Evolutionary conservation across 2,888 invertebrate genomes (phyloP).

Genomic region (Chymomyza amoena): DNA sequence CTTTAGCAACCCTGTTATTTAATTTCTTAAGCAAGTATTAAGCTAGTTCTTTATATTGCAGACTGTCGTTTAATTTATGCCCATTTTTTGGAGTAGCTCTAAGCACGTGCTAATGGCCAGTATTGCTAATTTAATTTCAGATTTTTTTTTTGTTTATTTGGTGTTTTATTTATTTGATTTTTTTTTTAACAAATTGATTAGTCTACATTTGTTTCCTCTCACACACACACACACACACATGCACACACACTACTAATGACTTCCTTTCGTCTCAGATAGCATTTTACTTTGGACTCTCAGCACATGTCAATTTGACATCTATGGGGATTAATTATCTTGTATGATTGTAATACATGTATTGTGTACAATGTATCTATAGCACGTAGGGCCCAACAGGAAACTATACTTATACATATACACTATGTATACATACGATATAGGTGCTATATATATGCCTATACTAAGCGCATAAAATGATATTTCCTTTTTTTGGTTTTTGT

Average conservation of each 20-base stretch:
- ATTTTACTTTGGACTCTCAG: conserved; percentile 6
- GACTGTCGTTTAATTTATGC: background rate
- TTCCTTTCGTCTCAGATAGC: conserved; percentile 35
- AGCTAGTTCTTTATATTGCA: background rate
- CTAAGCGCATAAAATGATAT: background rate
- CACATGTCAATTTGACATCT: conserved; percentile 65
- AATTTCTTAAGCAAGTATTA: no score
- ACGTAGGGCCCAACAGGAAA: background rate
- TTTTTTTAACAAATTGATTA: background rate
- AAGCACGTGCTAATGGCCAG: background rate
- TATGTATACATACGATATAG: background rate
- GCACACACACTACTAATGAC: conserved; percentile 38
- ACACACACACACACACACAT: background rate
- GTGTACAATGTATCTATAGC: background rate
- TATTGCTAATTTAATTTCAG: background rate
- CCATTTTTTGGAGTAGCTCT: background rate
- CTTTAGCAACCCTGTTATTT: no score
- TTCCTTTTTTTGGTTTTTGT: background rate
- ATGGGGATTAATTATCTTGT: conserved; percentile 62
- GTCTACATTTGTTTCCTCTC: background rate
- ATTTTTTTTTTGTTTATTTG: background rate
- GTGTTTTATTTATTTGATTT: background rate
- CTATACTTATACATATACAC: background rate
- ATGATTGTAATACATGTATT: conserved; percentile 20
- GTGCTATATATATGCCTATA: background rate